Percentiles rank a stretch among this genome's conserved stretches.
Evolutionary conservation across 2,888 invertebrate species (phyloP).

Genomic region (Polyommatus icarus): DNA sequence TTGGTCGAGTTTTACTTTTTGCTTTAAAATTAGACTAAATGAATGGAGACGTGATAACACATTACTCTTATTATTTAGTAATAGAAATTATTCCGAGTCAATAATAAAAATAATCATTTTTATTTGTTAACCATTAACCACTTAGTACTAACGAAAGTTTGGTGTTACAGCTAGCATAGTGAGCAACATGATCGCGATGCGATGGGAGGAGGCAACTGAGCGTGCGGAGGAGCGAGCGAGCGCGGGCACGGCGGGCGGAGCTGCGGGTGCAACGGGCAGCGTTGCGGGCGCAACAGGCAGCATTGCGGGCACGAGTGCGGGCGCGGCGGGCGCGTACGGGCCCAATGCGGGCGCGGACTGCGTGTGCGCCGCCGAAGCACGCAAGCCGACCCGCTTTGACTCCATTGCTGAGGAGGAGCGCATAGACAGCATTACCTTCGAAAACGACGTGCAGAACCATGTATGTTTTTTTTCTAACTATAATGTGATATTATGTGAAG

Average conservation of each 20-base stretch:
- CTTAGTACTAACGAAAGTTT: too few species aligned
- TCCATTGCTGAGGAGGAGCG: slow-evolving; percentile 73
- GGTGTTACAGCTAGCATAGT: slow-evolving; percentile 56
- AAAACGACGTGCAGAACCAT: slow-evolving; percentile 89
- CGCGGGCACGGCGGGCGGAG: slow-evolving; percentile 53
- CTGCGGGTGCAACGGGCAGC: slow-evolving; percentile 38
- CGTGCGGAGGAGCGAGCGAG: slow-evolving; percentile 55
- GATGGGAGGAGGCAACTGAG: slow-evolving; percentile 55
- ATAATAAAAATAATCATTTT: too few species aligned
- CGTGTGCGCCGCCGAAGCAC: slow-evolving; percentile 35
- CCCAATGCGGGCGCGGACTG: slow-evolving; percentile 42
- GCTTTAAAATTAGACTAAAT: too few species aligned
- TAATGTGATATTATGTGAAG: not conserved
- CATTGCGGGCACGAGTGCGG: slow-evolving; percentile 57
- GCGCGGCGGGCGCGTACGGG: slow-evolving; percentile 60
- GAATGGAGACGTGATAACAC: too few species aligned
- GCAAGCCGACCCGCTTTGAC: slow-evolving; percentile 54
- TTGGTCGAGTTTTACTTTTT: too few species aligned
- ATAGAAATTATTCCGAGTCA: too few species aligned
- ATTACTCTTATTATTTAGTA: too few species aligned
- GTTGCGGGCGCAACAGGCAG: slow-evolving; percentile 35
- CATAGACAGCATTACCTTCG: slow-evolving; percentile 85
- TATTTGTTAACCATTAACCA: too few species aligned
- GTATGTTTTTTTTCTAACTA: slow-evolving; percentile 67
- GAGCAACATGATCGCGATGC: slow-evolving; percentile 61